A percentile compares a stretch with the other conserved stretches of the same genome.
phyloP scores from a whole-genome alignment of 2,113 vertebrate species.

The Oophaga pumilio region DNA sequence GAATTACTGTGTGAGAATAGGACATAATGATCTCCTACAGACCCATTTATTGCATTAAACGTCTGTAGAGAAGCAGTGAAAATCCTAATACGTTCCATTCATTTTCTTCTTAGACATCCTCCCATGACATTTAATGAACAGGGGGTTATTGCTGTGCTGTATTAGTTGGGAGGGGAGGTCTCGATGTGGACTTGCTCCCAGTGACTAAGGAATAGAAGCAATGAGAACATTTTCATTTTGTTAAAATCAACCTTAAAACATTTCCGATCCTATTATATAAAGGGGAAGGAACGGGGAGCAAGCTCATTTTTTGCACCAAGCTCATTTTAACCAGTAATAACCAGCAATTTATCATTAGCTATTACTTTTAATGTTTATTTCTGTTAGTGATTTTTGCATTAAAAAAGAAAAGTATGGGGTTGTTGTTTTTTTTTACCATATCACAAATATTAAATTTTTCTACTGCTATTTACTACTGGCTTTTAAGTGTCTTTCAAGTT shows the following conservation, averaged over 20 bases:
- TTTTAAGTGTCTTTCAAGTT: no score
- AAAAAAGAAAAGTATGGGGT: no score
- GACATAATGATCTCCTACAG: conserved; percentile 34
- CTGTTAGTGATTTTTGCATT: no score
- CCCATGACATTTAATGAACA: conserved; percentile 2
- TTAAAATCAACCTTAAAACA: conserved; percentile 20
- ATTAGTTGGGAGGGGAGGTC: not conserved
- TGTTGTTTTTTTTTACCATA: no score
- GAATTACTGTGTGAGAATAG: conserved; percentile 11
- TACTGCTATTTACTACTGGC: no score
- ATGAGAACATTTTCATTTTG: not conserved
- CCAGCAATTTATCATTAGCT: no score
- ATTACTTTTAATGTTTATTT: no score
- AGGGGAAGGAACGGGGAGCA: not conserved
- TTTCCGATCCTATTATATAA: not conserved
- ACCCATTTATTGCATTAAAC: conserved; percentile 32
- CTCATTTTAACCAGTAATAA: no score
- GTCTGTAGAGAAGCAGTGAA: conserved; percentile 22
- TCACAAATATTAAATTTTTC: no score
- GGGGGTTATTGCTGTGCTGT: conserved; percentile 1
- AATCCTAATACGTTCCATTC: conserved; percentile 27
- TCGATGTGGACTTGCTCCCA: not conserved
- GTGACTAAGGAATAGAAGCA: not conserved
- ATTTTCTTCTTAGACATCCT: conserved; percentile 6
- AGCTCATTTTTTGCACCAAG: not conserved